These are phyloP conservation scores for Hydropotes inermis DNA, from an alignment of 2,113 vertebrate genomes.

Conservation along the genomic window DNA sequence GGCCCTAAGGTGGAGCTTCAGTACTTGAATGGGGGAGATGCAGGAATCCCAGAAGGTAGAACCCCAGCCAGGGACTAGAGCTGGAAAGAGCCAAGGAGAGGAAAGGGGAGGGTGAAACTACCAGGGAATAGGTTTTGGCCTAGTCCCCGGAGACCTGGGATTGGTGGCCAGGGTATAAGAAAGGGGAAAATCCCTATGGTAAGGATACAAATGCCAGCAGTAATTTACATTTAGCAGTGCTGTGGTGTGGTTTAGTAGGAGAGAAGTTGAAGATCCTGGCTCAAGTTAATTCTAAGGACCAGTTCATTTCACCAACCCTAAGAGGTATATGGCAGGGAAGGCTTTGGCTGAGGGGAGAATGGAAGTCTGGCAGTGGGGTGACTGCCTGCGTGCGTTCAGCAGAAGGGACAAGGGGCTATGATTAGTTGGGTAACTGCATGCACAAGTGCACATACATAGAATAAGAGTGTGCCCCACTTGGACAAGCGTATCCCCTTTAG, in stretches of 20 bases:
- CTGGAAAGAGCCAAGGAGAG: neutral
- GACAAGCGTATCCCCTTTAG: neutral
- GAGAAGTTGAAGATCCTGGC: neutral
- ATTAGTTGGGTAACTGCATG: neutral
- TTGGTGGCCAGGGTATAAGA: neutral
- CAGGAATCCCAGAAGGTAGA: neutral
- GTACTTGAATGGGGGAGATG: neutral
- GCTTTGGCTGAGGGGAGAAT: neutral
- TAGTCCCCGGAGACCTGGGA: neutral
- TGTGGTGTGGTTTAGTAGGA: neutral
- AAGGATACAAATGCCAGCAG: neutral
- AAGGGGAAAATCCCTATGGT: neutral
- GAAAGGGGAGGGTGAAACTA: neutral
- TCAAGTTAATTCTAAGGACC: neutral
- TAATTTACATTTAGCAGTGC: neutral
- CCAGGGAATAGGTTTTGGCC: neutral
- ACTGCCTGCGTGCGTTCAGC: accelerated
- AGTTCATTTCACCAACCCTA: neutral
- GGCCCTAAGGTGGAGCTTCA: neutral
- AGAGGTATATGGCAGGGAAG: neutral
- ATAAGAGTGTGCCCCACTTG: neutral
- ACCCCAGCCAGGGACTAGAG: neutral
- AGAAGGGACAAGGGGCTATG: neutral
- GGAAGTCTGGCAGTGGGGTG: neutral
- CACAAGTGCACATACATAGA: neutral